Evolutionary conservation across 2,888 invertebrate species (phyloP), one percentile per base, ranked within the genome.

Genomic region (Leuctra nigra): DNA sequence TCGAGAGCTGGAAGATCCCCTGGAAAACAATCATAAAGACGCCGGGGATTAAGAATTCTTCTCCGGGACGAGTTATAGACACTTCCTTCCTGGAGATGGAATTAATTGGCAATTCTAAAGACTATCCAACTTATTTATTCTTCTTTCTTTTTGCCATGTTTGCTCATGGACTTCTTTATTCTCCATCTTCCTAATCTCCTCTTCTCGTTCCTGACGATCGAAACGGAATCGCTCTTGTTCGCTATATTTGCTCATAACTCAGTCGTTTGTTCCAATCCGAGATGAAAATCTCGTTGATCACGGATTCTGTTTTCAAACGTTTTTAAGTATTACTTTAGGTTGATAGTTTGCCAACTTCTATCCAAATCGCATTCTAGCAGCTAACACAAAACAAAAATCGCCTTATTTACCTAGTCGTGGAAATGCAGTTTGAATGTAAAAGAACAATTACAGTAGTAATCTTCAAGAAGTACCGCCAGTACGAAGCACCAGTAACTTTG

Each of bases 21-120:
- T n/a, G n/a, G n/a, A n/a, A n/a, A n/a, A n/a, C n/a, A n/a, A 53
- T 47, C 46, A 55, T 55, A 36, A 55, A 55, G 39, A 54, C 35
- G 55, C 25, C 18, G 14, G 16, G 60, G 60, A 60, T 60, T 58
- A 60, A 58, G 58, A 56, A 56, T 60, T 60, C 60, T 54, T 60
- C 54, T 57, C 57, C 54, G 33, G 25, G 55, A 53, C 59, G 56
- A 59, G 39, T 54, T 59, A 59, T 59, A 54, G 59, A 29, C 58
- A 50, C 41, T 41, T 38, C 53, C 29, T 53, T 53, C 14, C 16
- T 16, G 36, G 29, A 53, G 22, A 20, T 39, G 41, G 60, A 58
- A 58, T 60, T 60, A 58, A 60, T 58, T 60, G 60, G 60, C 60
- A 56, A 56, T 60, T 60, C 50, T 38, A 22, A 53, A 47, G 39